Conservation (phyloP, 2,113 vertebrate species). For the Charina bottae region DNA sequence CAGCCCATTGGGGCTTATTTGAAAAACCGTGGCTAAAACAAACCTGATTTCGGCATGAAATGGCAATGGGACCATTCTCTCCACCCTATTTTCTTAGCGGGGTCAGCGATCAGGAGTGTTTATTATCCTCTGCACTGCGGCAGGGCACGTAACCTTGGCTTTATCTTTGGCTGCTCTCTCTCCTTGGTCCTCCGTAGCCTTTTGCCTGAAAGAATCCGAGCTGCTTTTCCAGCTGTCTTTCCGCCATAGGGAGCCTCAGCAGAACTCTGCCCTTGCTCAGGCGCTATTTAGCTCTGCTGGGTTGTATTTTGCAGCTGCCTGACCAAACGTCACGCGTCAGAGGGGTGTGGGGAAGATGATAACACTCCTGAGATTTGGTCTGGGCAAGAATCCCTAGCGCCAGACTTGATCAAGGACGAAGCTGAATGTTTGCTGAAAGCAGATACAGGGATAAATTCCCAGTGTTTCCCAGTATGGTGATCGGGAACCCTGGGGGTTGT, state of each 20-base stretch:
- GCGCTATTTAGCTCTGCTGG: neutral
- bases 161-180: neutral
- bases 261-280: neutral
- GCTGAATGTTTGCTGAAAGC: neutral
- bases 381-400: neutral
- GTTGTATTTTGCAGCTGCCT: neutral
- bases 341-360: neutral
- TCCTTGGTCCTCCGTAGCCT: neutral
- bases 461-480: neutral
- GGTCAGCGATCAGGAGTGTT: neutral
- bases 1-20: neutral
- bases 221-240: neutral
- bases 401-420: neutral
- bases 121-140: neutral
- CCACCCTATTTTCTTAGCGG: neutral
- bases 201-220: neutral
- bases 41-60: neutral
- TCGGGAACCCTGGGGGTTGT: neutral
- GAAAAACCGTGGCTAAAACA: neutral
- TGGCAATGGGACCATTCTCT: neutral
- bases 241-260: neutral
- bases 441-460: neutral
- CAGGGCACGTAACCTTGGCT: neutral
- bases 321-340: neutral
- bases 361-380: neutral